Percentiles rank a stretch among this genome's conserved stretches.
Conservation (phyloP, 2,113 vertebrate genomes). For the Zosterops hypoxanthus region DNA sequence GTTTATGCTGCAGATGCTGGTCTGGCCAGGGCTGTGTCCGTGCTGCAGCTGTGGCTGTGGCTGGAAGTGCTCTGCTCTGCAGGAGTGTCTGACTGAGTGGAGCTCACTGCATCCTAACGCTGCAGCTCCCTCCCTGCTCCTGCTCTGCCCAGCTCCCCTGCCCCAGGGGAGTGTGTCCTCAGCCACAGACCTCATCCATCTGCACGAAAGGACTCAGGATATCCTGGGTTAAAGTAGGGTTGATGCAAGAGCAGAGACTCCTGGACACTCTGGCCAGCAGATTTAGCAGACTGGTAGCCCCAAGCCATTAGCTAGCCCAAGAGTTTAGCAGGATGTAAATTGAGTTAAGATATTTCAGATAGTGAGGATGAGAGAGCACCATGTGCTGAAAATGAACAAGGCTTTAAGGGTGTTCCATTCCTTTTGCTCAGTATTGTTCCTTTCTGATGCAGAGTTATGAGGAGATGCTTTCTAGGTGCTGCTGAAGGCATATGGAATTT, state of each 20-base stretch:
- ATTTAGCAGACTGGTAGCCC: not conserved
- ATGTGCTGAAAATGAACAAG: not conserved
- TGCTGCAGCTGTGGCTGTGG: not conserved
- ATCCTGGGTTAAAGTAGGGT: not conserved
- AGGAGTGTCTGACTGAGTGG: not conserved
- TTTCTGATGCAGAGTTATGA: not conserved
- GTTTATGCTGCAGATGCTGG: not conserved
- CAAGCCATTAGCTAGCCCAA: not conserved
- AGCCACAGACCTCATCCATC: not conserved
- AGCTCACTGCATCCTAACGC: accelerated
- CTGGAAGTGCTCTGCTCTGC: not conserved
- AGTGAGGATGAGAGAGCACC: not conserved
- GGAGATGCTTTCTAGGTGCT: not conserved
- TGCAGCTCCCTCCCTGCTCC: not conserved
- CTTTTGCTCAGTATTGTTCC: not conserved
- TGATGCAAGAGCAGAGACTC: not conserved
- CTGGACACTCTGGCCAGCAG: not conserved
- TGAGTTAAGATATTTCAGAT: not conserved
- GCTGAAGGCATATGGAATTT: not conserved
- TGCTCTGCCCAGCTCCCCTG: not conserved
- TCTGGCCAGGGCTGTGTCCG: not conserved
- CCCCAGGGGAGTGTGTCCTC: not conserved
- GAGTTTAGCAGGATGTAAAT: not conserved
- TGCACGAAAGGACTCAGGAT: not conserved
- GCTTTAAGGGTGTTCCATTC: not conserved